A percentile compares a stretch with the other conserved stretches of the same genome.
Conservation (phyloP, 2,797 vertebrate species). For the Dromococcyx pavoninus region DNA sequence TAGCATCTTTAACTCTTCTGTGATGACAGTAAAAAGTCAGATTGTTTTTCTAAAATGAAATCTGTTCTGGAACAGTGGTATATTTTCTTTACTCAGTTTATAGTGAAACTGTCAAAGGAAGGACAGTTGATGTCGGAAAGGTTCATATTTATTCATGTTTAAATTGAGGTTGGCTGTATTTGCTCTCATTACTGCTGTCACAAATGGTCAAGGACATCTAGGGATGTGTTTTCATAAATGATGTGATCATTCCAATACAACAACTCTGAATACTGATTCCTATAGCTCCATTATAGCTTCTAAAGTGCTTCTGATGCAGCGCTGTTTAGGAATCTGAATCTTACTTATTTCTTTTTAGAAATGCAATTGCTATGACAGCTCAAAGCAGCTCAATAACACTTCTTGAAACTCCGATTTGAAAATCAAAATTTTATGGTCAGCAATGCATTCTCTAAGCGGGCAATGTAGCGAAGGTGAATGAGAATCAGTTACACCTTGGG, state of each 20-base stretch:
- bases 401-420: conserved; percentile 11
- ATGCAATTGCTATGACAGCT: conserved; percentile 30
- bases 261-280: not conserved
- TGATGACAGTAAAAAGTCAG: not conserved
- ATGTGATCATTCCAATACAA: conserved; percentile 50
- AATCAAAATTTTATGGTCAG: not conserved
- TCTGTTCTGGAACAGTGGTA: not conserved
- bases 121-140: conserved; percentile 51
- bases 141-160: conserved; percentile 58
- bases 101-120: conserved; percentile 54
- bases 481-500: not conserved
- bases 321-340: not conserved
- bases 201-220: conserved; percentile 61
- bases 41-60: conserved; percentile 19
- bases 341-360: conserved; percentile 15
- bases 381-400: not conserved
- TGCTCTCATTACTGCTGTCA: conserved; percentile 54
- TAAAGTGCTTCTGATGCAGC: not conserved
- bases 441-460: not conserved
- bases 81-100: conserved; percentile 18
- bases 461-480: not conserved
- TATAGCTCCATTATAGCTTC: conserved; percentile 9
- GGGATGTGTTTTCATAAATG: conserved; percentile 48
- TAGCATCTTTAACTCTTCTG: conserved; percentile 10
- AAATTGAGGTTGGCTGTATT: conserved; percentile 58